Evolutionary conservation across 2,797 vertebrate genomes (phyloP).

Genomic region (Thunnus albacares): DNA sequence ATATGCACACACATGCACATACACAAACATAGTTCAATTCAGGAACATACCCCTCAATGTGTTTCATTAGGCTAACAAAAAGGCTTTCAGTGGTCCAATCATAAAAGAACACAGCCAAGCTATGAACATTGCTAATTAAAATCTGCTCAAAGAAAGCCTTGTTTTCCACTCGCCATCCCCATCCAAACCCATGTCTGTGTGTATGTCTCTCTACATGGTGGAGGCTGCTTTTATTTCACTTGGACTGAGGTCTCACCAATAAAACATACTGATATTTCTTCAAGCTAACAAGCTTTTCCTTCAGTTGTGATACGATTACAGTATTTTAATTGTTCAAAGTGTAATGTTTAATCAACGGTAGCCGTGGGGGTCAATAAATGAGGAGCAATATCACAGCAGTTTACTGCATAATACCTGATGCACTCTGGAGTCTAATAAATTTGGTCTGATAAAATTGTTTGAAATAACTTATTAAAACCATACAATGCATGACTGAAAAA

Average conservation of each 20-base stretch:
- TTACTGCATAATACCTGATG: slow-evolving; percentile 28
- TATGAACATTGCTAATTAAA: slow-evolving; percentile 85
- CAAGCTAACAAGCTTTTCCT: slow-evolving; percentile 61
- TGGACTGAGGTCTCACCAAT: slow-evolving; percentile 68
- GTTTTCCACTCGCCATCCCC: slow-evolving; percentile 79
- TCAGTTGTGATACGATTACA: slow-evolving; percentile 48
- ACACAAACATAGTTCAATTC: slow-evolving; percentile 65
- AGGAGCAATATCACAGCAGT: slow-evolving; percentile 30
- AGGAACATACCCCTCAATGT: slow-evolving; percentile 72
- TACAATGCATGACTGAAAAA: background rate
- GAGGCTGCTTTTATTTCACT: slow-evolving; percentile 78
- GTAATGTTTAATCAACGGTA: slow-evolving; percentile 39
- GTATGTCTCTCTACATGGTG: slow-evolving; percentile 65
- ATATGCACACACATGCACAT: slow-evolving; percentile 4
- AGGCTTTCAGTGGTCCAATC: slow-evolving; percentile 82
- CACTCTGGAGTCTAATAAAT: background rate
- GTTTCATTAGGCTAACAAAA: slow-evolving; percentile 85
- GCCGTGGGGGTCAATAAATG: slow-evolving; percentile 25
- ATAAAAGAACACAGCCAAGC: slow-evolving; percentile 82
- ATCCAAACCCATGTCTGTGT: slow-evolving; percentile 80
- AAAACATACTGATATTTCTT: slow-evolving; percentile 75
- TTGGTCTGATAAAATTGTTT: background rate
- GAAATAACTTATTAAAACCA: slow-evolving; percentile 22
- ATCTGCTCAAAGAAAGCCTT: slow-evolving; percentile 83
- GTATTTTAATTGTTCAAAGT: slow-evolving; percentile 48